phyloP scores from a whole-genome alignment of 2,888 invertebrate species.

The Penaeus monodon region DNA sequence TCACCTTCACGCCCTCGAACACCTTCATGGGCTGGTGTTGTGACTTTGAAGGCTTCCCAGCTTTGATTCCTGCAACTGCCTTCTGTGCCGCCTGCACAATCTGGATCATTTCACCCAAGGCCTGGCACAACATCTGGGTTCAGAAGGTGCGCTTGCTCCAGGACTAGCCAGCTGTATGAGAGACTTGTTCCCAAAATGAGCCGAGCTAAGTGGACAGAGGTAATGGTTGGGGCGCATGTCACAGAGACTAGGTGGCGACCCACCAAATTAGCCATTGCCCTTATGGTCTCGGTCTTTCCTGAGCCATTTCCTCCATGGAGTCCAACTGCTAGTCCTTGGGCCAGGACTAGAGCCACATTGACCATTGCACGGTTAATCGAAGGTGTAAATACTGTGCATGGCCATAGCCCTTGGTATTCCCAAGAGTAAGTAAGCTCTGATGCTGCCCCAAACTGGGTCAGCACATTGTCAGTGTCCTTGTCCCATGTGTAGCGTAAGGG shows the following conservation, averaged over 20 bases:
- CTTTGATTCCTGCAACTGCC: constrained; percentile 18
- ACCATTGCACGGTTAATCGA: constrained; percentile 17
- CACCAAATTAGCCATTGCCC: constrained; percentile 39
- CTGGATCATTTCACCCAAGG: constrained; percentile 39
- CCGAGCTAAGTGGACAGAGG: constrained; percentile 34
- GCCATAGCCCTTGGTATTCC: constrained; percentile 57
- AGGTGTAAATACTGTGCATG: constrained; percentile 39
- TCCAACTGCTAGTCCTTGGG: constrained; percentile 25
- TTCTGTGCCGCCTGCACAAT: constrained; percentile 33
- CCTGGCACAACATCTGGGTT: constrained; percentile 41
- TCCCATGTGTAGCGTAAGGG: constrained; percentile 34
- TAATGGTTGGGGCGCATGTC: constrained; percentile 38
- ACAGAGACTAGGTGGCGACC: constrained; percentile 49
- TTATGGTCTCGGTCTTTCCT: constrained; percentile 46
- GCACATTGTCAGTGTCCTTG: constrained; percentile 58
- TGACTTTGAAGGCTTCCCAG: neutral
- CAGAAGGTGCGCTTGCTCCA: constrained; percentile 38
- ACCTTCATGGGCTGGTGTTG: too few relatives aligned
- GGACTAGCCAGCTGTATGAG: constrained; percentile 44
- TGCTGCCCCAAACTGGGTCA: constrained; percentile 31
- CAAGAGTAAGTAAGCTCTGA: constrained; percentile 49
- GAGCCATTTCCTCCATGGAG: constrained; percentile 33
- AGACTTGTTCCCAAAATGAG: constrained; percentile 39
- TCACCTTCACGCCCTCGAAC: constrained; percentile 37
- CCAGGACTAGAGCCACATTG: constrained; percentile 33